phyloP scores from a whole-genome alignment of 2,113 vertebrate species.

The Pollimyrus isidori region DNA sequence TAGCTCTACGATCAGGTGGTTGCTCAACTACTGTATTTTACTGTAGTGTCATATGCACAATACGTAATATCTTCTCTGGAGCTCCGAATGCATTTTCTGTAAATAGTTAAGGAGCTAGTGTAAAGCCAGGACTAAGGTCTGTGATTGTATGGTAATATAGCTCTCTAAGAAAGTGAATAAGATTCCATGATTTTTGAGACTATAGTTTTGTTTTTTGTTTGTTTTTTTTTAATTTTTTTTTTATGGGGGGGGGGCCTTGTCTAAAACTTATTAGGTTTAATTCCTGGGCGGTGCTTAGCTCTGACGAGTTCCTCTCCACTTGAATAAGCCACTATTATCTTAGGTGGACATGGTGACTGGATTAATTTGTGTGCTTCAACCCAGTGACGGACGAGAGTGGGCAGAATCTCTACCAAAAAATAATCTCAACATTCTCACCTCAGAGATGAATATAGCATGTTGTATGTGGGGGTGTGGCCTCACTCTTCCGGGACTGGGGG shows the following conservation, averaged over 20 bases:
- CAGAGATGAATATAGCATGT: neutral
- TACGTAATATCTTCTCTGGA: neutral
- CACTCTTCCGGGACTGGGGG: neutral
- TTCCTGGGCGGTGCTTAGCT: neutral
- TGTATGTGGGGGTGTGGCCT: neutral
- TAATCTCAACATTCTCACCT: neutral
- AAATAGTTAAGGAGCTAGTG: neutral
- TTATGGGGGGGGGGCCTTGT: too few relatives aligned
- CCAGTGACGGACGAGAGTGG: neutral
- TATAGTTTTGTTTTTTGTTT: neutral
- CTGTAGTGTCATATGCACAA: neutral
- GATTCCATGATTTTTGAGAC: neutral
- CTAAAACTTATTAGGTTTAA: neutral
- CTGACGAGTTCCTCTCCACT: neutral
- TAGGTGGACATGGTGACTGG: neutral
- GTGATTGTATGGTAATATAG: neutral
- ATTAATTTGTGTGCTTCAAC: neutral
- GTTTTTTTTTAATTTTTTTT: too few relatives aligned
- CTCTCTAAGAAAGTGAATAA: neutral
- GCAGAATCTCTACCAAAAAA: neutral
- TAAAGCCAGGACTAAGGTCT: neutral
- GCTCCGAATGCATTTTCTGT: neutral
- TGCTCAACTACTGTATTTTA: slow-evolving; percentile 8
- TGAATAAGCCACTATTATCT: neutral
- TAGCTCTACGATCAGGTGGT: neutral